Base-by-base conservation (phyloP, 1,140 invertebrate genomes). In the Atta colombica region DNA sequence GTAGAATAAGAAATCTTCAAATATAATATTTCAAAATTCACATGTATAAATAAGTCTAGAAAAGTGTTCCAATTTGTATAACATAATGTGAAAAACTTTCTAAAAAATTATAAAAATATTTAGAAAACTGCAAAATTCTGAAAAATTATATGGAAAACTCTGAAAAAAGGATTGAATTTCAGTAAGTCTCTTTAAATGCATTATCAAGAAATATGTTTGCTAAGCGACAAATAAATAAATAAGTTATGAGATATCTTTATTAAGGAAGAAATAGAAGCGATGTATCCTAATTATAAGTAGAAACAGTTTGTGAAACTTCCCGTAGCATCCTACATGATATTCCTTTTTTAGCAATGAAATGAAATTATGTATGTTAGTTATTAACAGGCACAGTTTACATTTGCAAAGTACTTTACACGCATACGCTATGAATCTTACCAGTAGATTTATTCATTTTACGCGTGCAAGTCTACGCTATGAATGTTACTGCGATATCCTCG, bases 341-440 rank as follows among this genome's bases (percentile, higher is more conserved):
- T 12, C 18, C 18, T 55, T 5, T 58, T 74, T 28, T 74, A 74
- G 3, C 35, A 8, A 0, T 21, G 18, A 74, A 14, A 69, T 14
- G 14, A 69, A 49, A 74, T 1, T 74, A 74, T 25, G n/a, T 25
- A 2, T 60, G 4, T 45, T 60, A 75, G 35, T 39, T 2, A 45
- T 10, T 69, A 75, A 39, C 25, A 39, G 2, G 8, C 31, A 5
- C 6, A 60, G 55, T 35, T 28, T 39, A 58, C 53, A 39, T 39
- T 61, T 75, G 61, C 55, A 45, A 60, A 60, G n/a, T 60, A 75
- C 35, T 35, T 60, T 75, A 75, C 55, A 75, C 55, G 31, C 72
- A n/a, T 58, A 75, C 31, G 14, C n/a, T 35, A 51, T 74, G 18
- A 74, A 58, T 12, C n/a, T 39, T 75, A 75, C 12, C 60, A 60